Percentiles rank a stretch among this genome's conserved stretches.
Conservation (phyloP, 2,797 vertebrate species). For the Eidolon dupreanum region DNA sequence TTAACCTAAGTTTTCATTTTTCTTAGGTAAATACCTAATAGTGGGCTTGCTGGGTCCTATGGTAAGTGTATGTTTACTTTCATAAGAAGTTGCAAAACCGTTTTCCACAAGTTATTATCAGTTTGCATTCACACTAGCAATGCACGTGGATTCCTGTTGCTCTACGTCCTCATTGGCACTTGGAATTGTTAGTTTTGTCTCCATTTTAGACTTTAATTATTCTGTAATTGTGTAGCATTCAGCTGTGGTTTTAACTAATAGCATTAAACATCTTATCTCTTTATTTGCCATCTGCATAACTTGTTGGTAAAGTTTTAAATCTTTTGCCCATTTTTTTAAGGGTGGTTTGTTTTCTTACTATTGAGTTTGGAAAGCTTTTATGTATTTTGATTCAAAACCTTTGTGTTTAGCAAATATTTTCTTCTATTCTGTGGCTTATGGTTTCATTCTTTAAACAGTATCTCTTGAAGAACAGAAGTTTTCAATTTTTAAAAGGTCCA, state of each 20-base stretch:
- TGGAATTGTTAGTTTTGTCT: not conserved
- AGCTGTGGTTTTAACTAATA: not conserved
- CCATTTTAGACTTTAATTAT: not conserved
- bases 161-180: accelerated
- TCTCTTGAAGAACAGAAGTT: slow-evolving; percentile 36
- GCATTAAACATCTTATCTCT: not conserved
- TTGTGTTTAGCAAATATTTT: slow-evolving; percentile 52
- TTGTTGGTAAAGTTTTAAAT: not conserved
- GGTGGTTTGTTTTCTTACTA: slow-evolving; percentile 30
- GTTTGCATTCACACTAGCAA: not conserved
- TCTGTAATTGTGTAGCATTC: not conserved
- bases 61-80: not conserved
- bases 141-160: accelerated
- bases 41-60: not conserved
- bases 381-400: slow-evolving; percentile 42
- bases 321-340: not conserved
- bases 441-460: slow-evolving; percentile 42
- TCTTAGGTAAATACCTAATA: not conserved
- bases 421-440: not conserved
- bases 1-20: not conserved
- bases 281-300: not conserved
- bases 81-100: not conserved
- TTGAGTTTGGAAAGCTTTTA: slow-evolving; percentile 49
- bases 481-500: slow-evolving; percentile 26
- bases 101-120: not conserved